Base-by-base conservation (phyloP, 2,888 invertebrate species). In the Drosophila acutilabella region DNA sequence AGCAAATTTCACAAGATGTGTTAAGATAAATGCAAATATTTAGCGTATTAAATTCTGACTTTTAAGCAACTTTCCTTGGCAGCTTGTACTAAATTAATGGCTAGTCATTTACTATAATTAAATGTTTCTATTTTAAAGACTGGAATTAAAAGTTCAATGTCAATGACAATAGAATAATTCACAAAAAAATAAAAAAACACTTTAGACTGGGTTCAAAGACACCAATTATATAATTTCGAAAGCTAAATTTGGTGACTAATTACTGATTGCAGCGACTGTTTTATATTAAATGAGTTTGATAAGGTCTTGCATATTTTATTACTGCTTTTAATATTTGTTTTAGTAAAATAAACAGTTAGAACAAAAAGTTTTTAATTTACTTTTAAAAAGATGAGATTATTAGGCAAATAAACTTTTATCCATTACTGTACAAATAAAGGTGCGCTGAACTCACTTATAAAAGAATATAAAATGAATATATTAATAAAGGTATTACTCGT, bases 51-150 rank as follows among this genome's bases (percentile, higher is more conserved):
- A 26, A 30, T 0, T 8, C 8, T 30, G 6, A 8, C 8, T 30
- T 30, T 8, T 8, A 8, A 30, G 8, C 30, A 30, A 2, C 30
- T 30, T 30, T 30, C 30, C 30, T 8, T 30, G 30, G 30, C 8
- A 8, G 2, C 8, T 30, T 30, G 30, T 30, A 30, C 30, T 30
- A 30, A 30, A 30, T 30, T 30, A 30, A 30, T 30, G 30, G 30
- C 59, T 16, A 50, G 36, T 71, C 41, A 76, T 66, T 71, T 42
- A 53, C 47, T 33, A 61, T 76, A 76, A 71, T 74, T 58, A 74
- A 64, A 64, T 50, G 38, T 36, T 54, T 4, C 53, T 18, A 48
- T 36, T 64, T 69, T 42, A 57, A 18, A 40, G 54, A 51, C 70
- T 64, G 59, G 45, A 51, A 74, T 52, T 42, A 69, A 36, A 36